Percentiles rank a stretch among this genome's conserved stretches.
phyloP scores from a whole-genome alignment of 2,113 vertebrate species.

The Platichthys flesus region DNA sequence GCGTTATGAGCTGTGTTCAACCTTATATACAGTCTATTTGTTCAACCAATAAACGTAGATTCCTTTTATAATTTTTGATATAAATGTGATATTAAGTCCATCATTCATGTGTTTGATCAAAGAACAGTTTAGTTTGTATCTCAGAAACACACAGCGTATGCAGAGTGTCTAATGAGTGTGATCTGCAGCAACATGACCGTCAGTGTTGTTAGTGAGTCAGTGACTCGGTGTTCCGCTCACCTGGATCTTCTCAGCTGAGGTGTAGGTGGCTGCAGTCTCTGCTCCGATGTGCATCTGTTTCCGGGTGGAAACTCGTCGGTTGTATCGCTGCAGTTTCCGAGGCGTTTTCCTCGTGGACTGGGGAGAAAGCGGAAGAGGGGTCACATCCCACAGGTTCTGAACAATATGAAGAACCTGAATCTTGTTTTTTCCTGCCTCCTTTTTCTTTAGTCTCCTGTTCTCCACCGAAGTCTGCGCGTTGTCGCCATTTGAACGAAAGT shows the following conservation, averaged over 20 bases:
- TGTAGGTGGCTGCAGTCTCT: neutral
- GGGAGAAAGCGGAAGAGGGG: neutral
- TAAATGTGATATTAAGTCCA: no score
- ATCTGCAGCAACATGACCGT: neutral
- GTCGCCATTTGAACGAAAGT: conserved; percentile 12
- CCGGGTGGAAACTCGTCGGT: neutral
- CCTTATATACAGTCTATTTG: no score
- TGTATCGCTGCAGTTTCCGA: neutral
- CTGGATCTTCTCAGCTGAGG: neutral
- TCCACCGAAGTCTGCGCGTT: neutral
- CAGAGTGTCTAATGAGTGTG: no score
- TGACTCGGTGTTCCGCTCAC: neutral
- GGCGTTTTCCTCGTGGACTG: neutral
- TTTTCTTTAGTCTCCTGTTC: no score
- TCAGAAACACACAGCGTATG: no score
- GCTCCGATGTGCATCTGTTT: neutral
- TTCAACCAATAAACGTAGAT: no score
- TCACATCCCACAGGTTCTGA: neutral
- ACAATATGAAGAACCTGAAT: neutral
- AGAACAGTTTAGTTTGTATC: no score
- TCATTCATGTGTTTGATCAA: no score
- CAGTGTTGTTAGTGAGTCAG: neutral
- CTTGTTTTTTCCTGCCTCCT: neutral
- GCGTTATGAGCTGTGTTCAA: no score
- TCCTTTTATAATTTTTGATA: no score